phyloP scores from a whole-genome alignment of 2,888 invertebrate genomes.

The Chaitophorus viminalis region DNA sequence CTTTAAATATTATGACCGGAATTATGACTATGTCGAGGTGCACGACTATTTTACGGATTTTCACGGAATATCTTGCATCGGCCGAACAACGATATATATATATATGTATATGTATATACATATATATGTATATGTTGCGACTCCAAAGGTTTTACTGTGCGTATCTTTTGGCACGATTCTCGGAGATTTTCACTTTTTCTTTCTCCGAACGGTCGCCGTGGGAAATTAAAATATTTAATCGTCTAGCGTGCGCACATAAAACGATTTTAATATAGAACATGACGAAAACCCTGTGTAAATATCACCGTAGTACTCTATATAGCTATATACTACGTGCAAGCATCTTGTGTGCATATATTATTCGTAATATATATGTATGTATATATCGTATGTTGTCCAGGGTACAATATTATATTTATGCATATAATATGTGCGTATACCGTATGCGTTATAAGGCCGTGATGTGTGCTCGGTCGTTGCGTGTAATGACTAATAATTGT shows the following conservation, averaged over 20 bases:
- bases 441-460: background rate
- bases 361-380: background rate
- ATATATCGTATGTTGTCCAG: too few relatives aligned
- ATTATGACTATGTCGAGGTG: too few relatives aligned
- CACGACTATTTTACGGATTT: too few relatives aligned
- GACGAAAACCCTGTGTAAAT: background rate
- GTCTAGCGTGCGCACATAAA: background rate
- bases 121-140: too few relatives aligned
- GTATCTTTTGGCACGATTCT: background rate
- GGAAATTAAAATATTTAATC: background rate
- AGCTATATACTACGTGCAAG: background rate
- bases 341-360: background rate
- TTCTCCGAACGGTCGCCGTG: too few relatives aligned
- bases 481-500: conserved; percentile 43
- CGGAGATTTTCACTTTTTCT: background rate
- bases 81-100: too few relatives aligned
- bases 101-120: too few relatives aligned
- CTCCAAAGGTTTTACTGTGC: background rate
- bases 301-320: too few relatives aligned
- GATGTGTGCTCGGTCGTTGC: too few relatives aligned
- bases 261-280: background rate
- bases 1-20: too few relatives aligned
- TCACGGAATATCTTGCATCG: too few relatives aligned
- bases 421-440: background rate
- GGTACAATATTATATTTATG: background rate